Percentiles rank a stretch among this genome's conserved stretches.
Evolutionary conservation across 2,888 invertebrate species (phyloP).

Genomic region (Dolomedes plantarius): DNA sequence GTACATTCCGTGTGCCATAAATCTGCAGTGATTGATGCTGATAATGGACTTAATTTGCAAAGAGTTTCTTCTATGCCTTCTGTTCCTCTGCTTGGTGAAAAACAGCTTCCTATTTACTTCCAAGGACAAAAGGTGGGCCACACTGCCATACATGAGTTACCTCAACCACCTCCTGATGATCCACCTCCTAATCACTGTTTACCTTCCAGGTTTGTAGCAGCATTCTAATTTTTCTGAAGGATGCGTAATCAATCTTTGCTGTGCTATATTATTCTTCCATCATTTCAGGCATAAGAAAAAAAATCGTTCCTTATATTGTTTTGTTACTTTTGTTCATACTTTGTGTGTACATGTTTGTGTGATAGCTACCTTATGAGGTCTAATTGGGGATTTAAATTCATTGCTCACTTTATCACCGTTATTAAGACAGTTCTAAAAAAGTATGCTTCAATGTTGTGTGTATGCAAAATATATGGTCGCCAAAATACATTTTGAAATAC

Average conservation of each 20-base stretch:
- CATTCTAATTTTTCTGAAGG: neutral
- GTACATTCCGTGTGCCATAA: conserved; percentile 4
- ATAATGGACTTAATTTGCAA: neutral
- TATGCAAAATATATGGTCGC: too few species aligned
- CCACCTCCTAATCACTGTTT: conserved; percentile 52
- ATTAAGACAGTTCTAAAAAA: too few species aligned
- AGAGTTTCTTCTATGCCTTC: conserved; percentile 31
- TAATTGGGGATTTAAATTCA: too few species aligned
- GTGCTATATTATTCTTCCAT: neutral
- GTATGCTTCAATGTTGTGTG: too few species aligned
- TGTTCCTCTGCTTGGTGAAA: neutral
- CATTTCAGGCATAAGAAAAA: too few species aligned
- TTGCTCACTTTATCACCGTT: too few species aligned
- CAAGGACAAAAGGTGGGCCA: conserved; percentile 13
- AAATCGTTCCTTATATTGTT: too few species aligned
- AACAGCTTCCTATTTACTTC: conserved; percentile 15
- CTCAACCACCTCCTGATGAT: conserved; percentile 50
- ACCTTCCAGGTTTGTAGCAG: conserved; percentile 59
- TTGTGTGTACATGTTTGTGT: too few species aligned
- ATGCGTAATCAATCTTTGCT: neutral
- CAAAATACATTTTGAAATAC: too few species aligned
- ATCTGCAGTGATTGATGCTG: neutral
- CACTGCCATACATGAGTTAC: neutral
- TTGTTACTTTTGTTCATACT: too few species aligned
- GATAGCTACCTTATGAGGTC: too few species aligned